Percentiles rank a stretch among this genome's conserved stretches.
These are phyloP conservation scores for Aurelia aurita complex sp. Pacific DNA, from an alignment of 30 jellyfish, hydroid and myxozoan species.

Conservation along the genomic window DNA sequence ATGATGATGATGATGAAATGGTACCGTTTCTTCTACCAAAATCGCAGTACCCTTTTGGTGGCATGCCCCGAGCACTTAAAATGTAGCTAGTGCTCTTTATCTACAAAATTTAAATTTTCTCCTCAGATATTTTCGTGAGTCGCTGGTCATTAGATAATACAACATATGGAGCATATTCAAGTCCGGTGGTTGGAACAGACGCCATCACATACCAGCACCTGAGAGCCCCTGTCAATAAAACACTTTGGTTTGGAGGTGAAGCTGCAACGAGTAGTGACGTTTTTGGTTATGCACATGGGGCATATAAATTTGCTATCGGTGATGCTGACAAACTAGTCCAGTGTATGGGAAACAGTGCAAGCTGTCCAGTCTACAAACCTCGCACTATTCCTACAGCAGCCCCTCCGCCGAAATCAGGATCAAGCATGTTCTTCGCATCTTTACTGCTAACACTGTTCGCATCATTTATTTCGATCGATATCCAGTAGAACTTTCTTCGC, in stretches of 20 bases:
- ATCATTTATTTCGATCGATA: too few species aligned
- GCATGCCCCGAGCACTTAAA: too few species aligned
- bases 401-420: too few species aligned
- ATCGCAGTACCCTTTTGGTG: too few species aligned
- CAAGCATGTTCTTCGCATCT: too few species aligned
- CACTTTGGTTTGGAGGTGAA: conserved; percentile 76
- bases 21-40: too few species aligned
- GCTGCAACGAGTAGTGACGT: conserved; percentile 54
- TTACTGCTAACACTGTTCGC: too few species aligned
- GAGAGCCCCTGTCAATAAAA: conserved; percentile 56
- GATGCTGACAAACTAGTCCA: conserved; percentile 36
- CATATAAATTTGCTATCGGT: not conserved
- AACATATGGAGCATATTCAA: conserved; percentile 50
- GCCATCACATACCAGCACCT: conserved; percentile 19
- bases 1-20: too few species aligned
- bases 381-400: not conserved
- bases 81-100: too few species aligned
- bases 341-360: conserved; percentile 41
- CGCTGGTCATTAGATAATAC: conserved; percentile 69
- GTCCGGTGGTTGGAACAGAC: conserved; percentile 67
- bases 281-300: conserved; percentile 67
- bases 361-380: conserved; percentile 55
- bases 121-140: conserved; percentile 41
- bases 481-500: too few species aligned
- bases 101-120: not conserved